Evolutionary conservation across 2,888 invertebrate species (phyloP), one percentile per base, ranked within the genome.

Genomic region (Erebia aethiops): DNA sequence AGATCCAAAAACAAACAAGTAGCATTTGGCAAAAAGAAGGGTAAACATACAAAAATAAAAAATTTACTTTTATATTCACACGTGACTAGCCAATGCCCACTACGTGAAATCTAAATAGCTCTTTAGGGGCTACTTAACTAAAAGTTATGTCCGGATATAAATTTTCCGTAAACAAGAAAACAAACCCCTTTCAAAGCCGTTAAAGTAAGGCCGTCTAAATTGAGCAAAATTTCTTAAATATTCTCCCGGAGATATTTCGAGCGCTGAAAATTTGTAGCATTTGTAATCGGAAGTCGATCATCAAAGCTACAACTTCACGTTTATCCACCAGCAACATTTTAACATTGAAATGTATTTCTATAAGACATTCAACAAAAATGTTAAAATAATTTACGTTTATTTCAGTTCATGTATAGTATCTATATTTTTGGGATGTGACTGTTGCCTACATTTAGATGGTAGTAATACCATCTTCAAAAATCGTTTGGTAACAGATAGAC

Each of bases 121-220:
- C 88, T 86, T 83, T 76, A 78, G 89, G 87, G 90, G 82, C 84
- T 84, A 82, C 85, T 90, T 80, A 85, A 80, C 80, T 84, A 78
- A 81, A 87, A 89, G 86, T 85, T 87, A 88, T 87, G 80, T 83
- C 76, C 76, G 80, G 74, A 76, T 81, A 82, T 82, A 84, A 86
- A 86, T 87, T 86, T 80, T 83, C 84, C 82, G 84, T 83, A 70
- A 71, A 70, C 65, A 61, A 79, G 83, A 82, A 80, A 84, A 84
- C 72, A 74, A 75, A 74, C 56, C 74, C 73, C 72, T 75, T 74
- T 63, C 65, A 57, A 67, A 72, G 54, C 67, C 71, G 62, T 65
- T 65, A 72, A 71, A 69, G 66, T 64, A 69, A 71, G 16, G 46
- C 43, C 11, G 5, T 18, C 14, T n/a, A 26, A 35, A 64, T 52